Evolutionary conservation across 2,888 invertebrate genomes (phyloP).

Genomic region (Oscheius onirici): DNA sequence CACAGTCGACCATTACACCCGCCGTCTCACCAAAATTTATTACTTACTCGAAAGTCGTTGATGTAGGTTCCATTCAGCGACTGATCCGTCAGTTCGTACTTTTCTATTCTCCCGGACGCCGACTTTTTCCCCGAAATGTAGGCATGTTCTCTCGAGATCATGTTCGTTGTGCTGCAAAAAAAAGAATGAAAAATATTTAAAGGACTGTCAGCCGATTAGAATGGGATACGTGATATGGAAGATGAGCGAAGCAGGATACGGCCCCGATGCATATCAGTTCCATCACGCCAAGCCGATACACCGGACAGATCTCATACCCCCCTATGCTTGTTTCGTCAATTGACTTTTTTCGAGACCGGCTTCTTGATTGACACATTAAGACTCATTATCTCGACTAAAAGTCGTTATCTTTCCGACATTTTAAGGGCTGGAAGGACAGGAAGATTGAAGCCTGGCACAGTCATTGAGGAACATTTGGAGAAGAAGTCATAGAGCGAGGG

Average conservation of each 20-base stretch:
- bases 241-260: background rate
- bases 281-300: slow-evolving; percentile 27
- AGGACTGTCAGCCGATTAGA: background rate
- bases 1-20: no score
- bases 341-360: slow-evolving; percentile 6
- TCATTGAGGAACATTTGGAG: no score
- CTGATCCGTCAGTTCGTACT: slow-evolving; percentile 71
- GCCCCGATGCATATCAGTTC: slow-evolving; percentile 22
- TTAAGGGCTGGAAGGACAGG: no score
- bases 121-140: slow-evolving; percentile 69
- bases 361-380: slow-evolving; percentile 5
- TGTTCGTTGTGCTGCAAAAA: slow-evolving; percentile 55
- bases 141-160: slow-evolving; percentile 73
- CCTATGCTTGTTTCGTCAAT: background rate
- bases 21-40: no score
- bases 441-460: no score
- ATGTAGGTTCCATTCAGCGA: slow-evolving; percentile 74
- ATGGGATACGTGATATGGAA: background rate
- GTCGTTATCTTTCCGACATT: no score
- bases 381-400: no score
- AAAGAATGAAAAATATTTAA: background rate
- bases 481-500: no score
- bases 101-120: slow-evolving; percentile 62
- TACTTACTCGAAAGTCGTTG: slow-evolving; percentile 72
- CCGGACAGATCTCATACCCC: slow-evolving; percentile 12